Base-by-base conservation (phyloP, 2,797 vertebrate genomes). In the Chelon labrosus region DNA sequence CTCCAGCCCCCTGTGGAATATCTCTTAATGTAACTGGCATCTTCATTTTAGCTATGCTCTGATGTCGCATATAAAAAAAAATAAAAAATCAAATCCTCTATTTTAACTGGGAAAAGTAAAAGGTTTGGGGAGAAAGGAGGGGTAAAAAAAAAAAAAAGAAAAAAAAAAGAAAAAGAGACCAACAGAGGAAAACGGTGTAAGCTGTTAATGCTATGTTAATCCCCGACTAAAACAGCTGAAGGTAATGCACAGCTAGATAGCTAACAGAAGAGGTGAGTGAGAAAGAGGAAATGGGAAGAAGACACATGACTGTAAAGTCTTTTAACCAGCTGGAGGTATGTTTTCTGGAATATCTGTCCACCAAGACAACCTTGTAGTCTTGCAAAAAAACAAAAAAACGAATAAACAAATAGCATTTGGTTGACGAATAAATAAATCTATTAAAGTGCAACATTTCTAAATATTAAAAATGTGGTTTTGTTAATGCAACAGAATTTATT, bases 121-220 rank as follows among this genome's bases (percentile, higher is more conserved):
- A 79, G 79, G 77, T 85, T 89, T 88, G 81, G 79, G 65, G 61
- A 85, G 75, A 79, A 77, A 57, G 73, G 51, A 42, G 16, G 37
- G 62, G 65, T 5, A 19, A 46, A 39, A 67, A 82, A 80, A 47
- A n/a, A n/a, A n/a, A n/a, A n/a, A n/a, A n/a, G n/a, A n/a, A n/a
- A n/a, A n/a, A n/a, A n/a, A n/a, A n/a, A n/a, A n/a, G n/a, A 80
- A 83, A 80, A 55, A 79, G 83, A 85, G 80, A 83, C 86, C 85
- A 88, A 91, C 83, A 85, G 90, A 93, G 89, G 87, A 86, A 91
- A 91, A 88, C 88, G 78, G 81, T 91, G 89, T 93, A 90, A 93
- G 89, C 90, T 89, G 88, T 88, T 89, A 90, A 93, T 89, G 88
- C 89, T 84, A 89, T 88, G 85, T 84, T 94, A 94, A 94, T 94